Conservation (phyloP, 2,797 vertebrate species). For the Ctenosaura bakeri region DNA sequence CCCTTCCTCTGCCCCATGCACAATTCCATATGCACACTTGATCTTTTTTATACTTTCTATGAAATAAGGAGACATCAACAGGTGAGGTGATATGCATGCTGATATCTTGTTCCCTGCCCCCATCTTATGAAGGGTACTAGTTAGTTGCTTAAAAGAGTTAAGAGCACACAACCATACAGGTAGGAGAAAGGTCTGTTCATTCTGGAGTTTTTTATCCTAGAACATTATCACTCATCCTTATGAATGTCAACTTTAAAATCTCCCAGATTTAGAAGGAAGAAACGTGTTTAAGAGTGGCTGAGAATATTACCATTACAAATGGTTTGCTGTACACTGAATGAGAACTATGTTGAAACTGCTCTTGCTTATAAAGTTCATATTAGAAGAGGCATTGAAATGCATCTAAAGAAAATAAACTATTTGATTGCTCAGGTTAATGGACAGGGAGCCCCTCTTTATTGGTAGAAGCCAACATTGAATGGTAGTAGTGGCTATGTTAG, state of each 20-base stretch:
- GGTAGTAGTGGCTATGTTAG: neutral
- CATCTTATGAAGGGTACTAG: no score
- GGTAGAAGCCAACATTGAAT: neutral
- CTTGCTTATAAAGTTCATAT: neutral
- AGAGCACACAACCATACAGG: neutral
- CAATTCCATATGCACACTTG: no score
- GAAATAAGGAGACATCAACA: neutral
- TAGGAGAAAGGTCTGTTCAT: neutral
- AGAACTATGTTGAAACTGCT: neutral
- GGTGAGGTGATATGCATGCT: no score
- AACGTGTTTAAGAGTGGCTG: neutral
- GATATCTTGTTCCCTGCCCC: no score
- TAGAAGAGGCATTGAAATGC: neutral
- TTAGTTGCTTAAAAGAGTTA: neutral
- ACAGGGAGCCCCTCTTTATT: neutral
- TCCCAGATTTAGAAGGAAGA: neutral
- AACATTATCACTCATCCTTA: neutral
- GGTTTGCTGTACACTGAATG: neutral
- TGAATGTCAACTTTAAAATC: no score
- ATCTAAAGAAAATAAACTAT: neutral
- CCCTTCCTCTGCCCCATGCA: no score
- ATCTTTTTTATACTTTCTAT: neutral
- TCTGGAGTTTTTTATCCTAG: no score
- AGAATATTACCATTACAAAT: neutral
- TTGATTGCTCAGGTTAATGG: neutral